phyloP scores from a whole-genome alignment of 2,113 vertebrate genomes.

The Odobenus rosmarus region DNA sequence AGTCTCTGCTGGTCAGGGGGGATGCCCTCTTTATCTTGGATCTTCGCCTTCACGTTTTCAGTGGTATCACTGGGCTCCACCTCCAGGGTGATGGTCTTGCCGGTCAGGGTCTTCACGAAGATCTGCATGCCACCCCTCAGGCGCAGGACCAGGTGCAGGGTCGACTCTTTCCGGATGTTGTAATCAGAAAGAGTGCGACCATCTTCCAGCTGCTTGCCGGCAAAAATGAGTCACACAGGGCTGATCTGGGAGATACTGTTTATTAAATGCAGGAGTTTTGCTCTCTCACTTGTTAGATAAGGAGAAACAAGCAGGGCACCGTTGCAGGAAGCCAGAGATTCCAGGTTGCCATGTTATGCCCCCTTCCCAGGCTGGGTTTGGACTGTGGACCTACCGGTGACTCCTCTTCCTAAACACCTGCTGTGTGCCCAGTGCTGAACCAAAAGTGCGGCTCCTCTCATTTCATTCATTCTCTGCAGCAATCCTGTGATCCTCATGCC shows the following conservation, averaged over 20 bases:
- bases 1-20: too few relatives aligned
- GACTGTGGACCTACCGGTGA: background rate
- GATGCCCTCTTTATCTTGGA: too few relatives aligned
- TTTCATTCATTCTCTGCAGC: background rate
- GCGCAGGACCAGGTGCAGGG: too few relatives aligned
- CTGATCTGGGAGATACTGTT: conserved; percentile 1
- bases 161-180: too few relatives aligned
- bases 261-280: conserved; percentile 3
- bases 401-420: background rate
- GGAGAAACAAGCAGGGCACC: background rate
- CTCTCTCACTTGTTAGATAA: conserved; percentile 15
- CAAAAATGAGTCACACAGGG: background rate
- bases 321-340: background rate
- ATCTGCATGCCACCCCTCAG: too few relatives aligned
- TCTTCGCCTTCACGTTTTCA: too few relatives aligned
- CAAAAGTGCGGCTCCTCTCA: background rate
- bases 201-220: too few relatives aligned
- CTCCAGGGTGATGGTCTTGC: too few relatives aligned
- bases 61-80: too few relatives aligned
- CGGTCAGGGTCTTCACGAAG: too few relatives aligned
- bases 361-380: background rate
- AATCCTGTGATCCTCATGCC: background rate
- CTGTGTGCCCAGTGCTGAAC: background rate
- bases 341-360: background rate
- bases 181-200: too few relatives aligned